Evolutionary conservation across 2,797 vertebrate genomes (phyloP).

Genomic region (Pseudopleuronectes americanus): DNA sequence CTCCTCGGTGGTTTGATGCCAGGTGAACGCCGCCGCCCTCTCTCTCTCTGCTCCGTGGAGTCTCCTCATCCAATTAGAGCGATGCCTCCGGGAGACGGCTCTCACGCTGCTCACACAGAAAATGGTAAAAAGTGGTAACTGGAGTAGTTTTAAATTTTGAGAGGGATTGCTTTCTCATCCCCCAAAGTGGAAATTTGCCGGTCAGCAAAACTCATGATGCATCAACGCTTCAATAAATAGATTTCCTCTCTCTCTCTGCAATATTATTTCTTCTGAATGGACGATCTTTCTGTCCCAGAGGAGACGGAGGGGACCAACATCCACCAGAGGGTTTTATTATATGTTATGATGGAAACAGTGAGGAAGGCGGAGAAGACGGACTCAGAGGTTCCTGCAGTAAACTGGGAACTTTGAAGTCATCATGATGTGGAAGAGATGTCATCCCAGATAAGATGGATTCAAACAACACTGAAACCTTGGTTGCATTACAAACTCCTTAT

Average conservation of each 20-base stretch:
- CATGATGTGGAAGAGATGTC: neutral
- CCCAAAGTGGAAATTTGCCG: conserved; percentile 16
- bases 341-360: conserved; percentile 28
- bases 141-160: neutral
- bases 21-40: neutral
- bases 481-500: too few species aligned
- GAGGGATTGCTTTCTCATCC: conserved; percentile 17
- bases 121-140: neutral
- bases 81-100: conserved; percentile 1
- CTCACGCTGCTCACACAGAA: neutral
- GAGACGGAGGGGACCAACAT: conserved; percentile 5
- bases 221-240: conserved; percentile 15
- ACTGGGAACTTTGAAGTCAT: too few species aligned
- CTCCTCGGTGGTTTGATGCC: neutral
- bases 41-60: neutral
- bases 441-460: neutral
- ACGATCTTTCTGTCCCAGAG: conserved; percentile 2
- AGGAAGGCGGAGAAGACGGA: neutral
- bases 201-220: conserved; percentile 41
- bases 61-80: conserved; percentile 19
- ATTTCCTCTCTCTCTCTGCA: conserved; percentile 3
- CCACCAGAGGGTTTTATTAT: conserved; percentile 25
- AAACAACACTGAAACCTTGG: too few species aligned
- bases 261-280: conserved; percentile 10
- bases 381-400: conserved; percentile 1